Evolutionary conservation across 2,797 vertebrate species (phyloP).

Genomic region (Phaenicophaeus curvirostris): DNA sequence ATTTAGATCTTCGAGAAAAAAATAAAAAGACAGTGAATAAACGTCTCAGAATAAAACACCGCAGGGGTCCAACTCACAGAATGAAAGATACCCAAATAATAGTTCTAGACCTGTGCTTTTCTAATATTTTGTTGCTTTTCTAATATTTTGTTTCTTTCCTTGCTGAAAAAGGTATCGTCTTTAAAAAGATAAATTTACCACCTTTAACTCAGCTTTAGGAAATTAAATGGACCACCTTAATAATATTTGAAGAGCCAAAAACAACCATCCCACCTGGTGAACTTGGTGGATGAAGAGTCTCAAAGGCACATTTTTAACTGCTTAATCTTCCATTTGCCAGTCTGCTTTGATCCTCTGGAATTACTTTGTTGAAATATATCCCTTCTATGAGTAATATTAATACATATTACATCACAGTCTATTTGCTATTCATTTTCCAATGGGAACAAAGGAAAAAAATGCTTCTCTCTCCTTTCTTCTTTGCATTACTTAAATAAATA

Average conservation of each 20-base stretch:
- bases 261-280: neutral
- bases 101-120: neutral
- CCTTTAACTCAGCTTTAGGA: neutral
- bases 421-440: neutral
- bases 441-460: neutral
- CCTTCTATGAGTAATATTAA: neutral
- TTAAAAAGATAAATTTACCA: neutral
- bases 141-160: neutral
- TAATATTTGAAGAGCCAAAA: neutral
- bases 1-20: conserved; percentile 36
- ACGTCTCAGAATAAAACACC: conserved; percentile 1
- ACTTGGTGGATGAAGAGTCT: neutral
- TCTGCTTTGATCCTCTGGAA: neutral
- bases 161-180: neutral
- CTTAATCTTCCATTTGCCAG: neutral
- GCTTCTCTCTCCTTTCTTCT: neutral
- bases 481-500: neutral
- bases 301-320: neutral
- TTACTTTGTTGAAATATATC: neutral
- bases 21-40: conserved; percentile 50
- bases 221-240: neutral
- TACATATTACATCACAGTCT: neutral
- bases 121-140: neutral
- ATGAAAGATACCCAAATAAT: conserved; percentile 18
- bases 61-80: neutral